Evolutionary conservation across 2,888 invertebrate species (phyloP), one percentile per base, ranked within the genome.

Genomic region (Theristus sp.): DNA sequence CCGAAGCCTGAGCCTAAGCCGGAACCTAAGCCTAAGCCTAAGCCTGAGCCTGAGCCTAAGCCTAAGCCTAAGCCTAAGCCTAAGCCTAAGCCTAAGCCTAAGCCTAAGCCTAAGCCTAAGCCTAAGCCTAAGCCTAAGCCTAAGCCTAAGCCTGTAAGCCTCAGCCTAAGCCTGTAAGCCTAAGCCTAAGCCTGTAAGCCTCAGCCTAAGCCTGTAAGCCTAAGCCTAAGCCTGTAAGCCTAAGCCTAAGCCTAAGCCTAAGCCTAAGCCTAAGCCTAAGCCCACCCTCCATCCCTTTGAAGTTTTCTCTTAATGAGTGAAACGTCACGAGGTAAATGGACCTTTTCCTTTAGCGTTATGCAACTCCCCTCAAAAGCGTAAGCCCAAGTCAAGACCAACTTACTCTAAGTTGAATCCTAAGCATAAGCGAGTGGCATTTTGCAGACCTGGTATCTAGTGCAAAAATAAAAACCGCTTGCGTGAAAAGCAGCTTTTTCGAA

Each of bases 71-170:
- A 56, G 56, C 56, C 56, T 56, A 56, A 56, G 56, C 56, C 56
- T 56, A 56, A 56, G 56, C 56, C 56, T 56, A 56, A 56, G 56
- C 56, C 56, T 56, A 56, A 56, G 56, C 56, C 56, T 56, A 56
- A 56, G 56, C 56, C 56, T 56, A 56, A 56, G 56, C 56, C 56
- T 56, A 56, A 56, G 56, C 56, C 55, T 54, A 54, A 54, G 55
- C 55, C 55, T 56, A 56, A 56, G 56, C 56, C 56, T 56, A 56
- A 56, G 56, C 56, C 56, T 56, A 56, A 56, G 56, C 56, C 56
- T 56, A 56, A 56, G 56, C 56, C 56, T 56, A 56, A 56, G 56
- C 56, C 56, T n/a, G n/a, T 56, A 56, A 28, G 28, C 56, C 56
- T 56, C 29, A 56, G 56, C 56, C 28, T 28, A 28, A 56, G 56